These are phyloP conservation scores for Chelonoidis abingdonii DNA, from an alignment of 2,113 vertebrate genomes.

Conservation along the genomic window DNA sequence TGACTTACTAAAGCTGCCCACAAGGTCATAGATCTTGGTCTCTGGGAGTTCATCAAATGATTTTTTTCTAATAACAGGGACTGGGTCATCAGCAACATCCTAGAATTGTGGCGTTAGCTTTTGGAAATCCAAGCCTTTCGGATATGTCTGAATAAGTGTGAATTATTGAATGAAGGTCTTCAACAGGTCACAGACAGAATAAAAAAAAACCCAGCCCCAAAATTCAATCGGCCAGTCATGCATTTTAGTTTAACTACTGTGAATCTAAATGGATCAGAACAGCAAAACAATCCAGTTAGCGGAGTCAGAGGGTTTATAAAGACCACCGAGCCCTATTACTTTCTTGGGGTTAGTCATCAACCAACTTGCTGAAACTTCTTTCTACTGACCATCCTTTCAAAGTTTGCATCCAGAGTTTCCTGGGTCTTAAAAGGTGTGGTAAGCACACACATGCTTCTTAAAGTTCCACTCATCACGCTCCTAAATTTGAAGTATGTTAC, in stretches of 20 bases:
- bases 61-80: neutral
- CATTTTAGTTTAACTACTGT: neutral
- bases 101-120: neutral
- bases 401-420: neutral
- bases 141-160: neutral
- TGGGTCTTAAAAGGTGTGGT: neutral
- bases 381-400: neutral
- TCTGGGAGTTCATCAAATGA: neutral
- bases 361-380: neutral
- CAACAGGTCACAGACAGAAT: neutral
- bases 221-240: neutral
- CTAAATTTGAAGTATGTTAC: neutral
- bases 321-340: neutral
- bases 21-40: neutral
- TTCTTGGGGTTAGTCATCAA: neutral
- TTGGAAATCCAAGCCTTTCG: neutral
- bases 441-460: neutral
- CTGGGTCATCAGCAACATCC: neutral
- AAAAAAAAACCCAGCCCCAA: neutral
- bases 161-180: neutral
- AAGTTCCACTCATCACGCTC: neutral
- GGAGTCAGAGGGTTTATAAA: neutral
- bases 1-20: neutral
- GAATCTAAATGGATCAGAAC: neutral
- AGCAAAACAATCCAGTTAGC: neutral